phyloP scores from a whole-genome alignment of 2,797 vertebrate genomes.

The Siniperca undulata region DNA sequence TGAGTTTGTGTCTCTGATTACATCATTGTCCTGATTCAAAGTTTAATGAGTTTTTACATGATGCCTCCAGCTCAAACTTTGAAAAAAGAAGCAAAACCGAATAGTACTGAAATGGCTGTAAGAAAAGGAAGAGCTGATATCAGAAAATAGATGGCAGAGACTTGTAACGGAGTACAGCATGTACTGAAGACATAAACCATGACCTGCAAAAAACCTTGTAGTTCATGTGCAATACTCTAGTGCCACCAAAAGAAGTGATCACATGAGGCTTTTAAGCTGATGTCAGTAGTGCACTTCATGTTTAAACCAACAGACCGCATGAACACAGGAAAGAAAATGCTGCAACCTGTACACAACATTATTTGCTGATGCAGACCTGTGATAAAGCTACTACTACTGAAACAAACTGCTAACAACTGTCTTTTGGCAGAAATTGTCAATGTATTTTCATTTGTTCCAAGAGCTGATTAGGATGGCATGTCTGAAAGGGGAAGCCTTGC shows the following conservation, averaged over 20 bases:
- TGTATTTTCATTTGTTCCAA: conserved; percentile 30
- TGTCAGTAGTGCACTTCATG: neutral
- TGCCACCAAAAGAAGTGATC: neutral
- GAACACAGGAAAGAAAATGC: neutral
- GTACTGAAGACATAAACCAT: conserved; percentile 16
- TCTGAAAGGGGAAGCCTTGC: conserved; percentile 12
- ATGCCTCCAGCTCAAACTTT: conserved; percentile 44
- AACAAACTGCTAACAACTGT: conserved; percentile 12
- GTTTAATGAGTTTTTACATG: conserved; percentile 61
- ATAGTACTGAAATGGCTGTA: conserved; percentile 20
- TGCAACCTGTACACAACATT: neutral
- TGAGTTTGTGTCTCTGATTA: conserved; percentile 58
- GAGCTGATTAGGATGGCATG: conserved; percentile 3
- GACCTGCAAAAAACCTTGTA: neutral
- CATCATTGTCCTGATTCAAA: conserved; percentile 63
- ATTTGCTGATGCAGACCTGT: neutral
- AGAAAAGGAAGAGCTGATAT: conserved; percentile 21
- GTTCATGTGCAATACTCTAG: neutral
- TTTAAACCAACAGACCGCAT: neutral
- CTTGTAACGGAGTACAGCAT: neutral
- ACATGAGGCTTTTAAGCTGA: conserved; percentile 14
- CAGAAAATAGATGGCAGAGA: conserved; percentile 27
- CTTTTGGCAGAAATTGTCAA: conserved; percentile 6
- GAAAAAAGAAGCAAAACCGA: conserved; percentile 12
- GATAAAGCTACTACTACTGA: conserved; percentile 13